These are phyloP conservation scores for Drosophila quinaria DNA, from an alignment of 2,888 invertebrate species.

Conservation along the genomic window DNA sequence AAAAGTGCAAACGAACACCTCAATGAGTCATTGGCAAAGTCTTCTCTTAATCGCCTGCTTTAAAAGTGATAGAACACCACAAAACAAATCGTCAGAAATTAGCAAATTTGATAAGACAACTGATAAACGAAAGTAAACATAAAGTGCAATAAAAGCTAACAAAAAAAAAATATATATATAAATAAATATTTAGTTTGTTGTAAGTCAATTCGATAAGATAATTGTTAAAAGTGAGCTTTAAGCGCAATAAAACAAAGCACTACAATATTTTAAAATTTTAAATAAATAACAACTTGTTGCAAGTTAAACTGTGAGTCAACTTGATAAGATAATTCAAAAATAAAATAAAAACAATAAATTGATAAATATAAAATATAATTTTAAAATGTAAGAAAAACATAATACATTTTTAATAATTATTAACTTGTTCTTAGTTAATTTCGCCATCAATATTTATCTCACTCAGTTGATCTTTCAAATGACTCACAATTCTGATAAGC, in stretches of 20 bases:
- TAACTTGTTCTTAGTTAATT: background rate
- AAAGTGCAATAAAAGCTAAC: background rate
- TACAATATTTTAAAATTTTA: background rate
- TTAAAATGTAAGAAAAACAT: background rate
- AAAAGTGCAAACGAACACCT: conserved; percentile 4
- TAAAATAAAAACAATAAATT: background rate
- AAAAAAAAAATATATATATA: background rate
- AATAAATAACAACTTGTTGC: background rate
- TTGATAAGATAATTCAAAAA: background rate
- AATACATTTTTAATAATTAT: too few relatives aligned
- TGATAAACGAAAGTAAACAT: conserved; percentile 33
- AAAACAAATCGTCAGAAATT: conserved; percentile 25
- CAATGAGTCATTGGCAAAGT: conserved; percentile 42
- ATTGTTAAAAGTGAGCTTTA: conserved; percentile 30
- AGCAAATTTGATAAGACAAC: conserved; percentile 46
- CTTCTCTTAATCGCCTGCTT: conserved; percentile 20
- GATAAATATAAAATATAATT: background rate
- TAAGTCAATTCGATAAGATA: background rate
- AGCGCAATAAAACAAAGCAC: conserved; percentile 3
- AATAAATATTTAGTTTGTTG: background rate
- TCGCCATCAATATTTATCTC: background rate
- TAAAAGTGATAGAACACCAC: conserved; percentile 27
- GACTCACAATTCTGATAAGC: conserved; percentile 48
- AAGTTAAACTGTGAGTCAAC: background rate
- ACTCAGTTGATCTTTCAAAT: conserved; percentile 8